Conservation (phyloP, 2,113 vertebrate species). For the Daubentonia madagascariensis region DNA sequence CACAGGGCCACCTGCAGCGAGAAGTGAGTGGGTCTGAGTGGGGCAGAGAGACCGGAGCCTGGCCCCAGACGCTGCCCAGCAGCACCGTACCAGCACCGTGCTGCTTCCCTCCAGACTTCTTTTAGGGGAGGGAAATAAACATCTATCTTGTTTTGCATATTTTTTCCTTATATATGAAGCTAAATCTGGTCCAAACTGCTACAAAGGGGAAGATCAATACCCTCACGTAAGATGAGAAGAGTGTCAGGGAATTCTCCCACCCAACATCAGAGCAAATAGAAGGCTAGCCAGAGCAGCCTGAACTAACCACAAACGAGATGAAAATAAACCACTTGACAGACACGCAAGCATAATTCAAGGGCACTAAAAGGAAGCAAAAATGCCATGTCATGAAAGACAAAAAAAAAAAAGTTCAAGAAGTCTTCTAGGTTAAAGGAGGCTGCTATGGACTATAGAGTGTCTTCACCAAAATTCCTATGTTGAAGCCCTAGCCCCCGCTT, state of each 20-base stretch:
- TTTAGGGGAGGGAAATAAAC: neutral
- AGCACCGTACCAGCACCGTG: too few species aligned
- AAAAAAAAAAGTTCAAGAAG: neutral
- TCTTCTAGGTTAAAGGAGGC: neutral
- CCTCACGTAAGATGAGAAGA: neutral
- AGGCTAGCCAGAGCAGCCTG: neutral
- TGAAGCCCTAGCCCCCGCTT: too few species aligned
- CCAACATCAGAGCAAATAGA: neutral
- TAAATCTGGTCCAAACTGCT: neutral
- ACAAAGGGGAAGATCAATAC: neutral
- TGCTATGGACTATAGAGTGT: neutral
- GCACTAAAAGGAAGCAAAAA: too few species aligned
- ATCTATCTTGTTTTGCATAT: neutral
- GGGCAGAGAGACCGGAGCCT: neutral
- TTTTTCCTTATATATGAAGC: neutral
- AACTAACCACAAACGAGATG: neutral
- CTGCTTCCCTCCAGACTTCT: neutral
- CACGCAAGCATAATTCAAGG: fast-evolving
- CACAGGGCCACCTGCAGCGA: neutral
- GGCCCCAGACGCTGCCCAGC: neutral
- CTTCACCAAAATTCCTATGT: too few species aligned
- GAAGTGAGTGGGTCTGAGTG: too few species aligned
- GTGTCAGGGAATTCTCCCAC: neutral
- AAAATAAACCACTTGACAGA: neutral
- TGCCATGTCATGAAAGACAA: neutral